These are phyloP conservation scores for Chloebia gouldiae DNA, from an alignment of 2,113 vertebrate species.

Conservation along the genomic window DNA sequence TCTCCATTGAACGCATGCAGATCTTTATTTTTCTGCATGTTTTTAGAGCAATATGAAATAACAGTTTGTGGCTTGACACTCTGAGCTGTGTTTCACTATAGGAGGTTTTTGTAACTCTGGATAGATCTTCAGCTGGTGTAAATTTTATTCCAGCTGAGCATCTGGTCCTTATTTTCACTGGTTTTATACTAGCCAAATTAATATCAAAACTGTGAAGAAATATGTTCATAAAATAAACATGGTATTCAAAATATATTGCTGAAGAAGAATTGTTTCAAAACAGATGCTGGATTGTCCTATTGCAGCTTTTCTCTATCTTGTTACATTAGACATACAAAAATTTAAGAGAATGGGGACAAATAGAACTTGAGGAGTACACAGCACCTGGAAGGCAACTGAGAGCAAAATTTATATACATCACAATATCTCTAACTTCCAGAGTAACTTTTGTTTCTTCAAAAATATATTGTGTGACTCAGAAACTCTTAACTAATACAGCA, in stretches of 20 bases:
- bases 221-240: background rate
- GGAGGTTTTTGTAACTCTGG: conserved; percentile 11
- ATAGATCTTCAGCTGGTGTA: background rate
- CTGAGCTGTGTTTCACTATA: conserved; percentile 3
- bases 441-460: background rate
- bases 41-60: background rate
- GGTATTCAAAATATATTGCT: background rate
- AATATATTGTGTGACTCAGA: background rate
- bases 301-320: background rate
- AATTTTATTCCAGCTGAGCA: conserved; percentile 31
- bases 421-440: background rate
- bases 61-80: conserved; percentile 10
- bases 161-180: conserved; percentile 22
- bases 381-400: background rate
- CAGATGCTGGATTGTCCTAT: background rate
- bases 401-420: background rate
- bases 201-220: conserved; percentile 21
- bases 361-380: background rate
- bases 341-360: background rate
- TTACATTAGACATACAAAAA: background rate
- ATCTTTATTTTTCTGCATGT: conserved; percentile 2
- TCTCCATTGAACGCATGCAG: background rate
- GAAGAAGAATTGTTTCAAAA: background rate
- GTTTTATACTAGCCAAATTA: background rate
- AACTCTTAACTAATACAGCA: background rate